Evolutionary conservation across 2,888 invertebrate genomes (phyloP).

Genomic region (Andrena marginata): DNA sequence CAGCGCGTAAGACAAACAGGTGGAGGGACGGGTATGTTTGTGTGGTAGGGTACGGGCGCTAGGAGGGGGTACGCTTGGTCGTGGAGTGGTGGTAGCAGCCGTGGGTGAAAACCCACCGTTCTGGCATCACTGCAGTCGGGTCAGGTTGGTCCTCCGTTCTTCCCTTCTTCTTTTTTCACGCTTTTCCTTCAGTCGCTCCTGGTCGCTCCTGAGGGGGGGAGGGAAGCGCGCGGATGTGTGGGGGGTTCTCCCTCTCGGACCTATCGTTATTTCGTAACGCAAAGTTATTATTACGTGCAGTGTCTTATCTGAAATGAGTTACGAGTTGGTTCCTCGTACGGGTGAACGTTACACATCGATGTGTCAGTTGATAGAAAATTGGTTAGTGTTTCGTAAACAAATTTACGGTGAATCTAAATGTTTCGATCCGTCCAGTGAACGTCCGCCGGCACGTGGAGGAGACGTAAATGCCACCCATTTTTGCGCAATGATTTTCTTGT

Average conservation of each 20-base stretch:
- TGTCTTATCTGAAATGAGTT: conserved; percentile 37
- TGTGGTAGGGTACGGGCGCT: no score
- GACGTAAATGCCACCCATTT: not conserved
- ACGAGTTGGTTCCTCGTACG: conserved; percentile 8
- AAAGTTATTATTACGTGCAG: conserved; percentile 22
- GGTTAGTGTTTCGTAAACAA: conserved; percentile 1
- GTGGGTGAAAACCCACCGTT: no score
- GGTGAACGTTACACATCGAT: not conserved
- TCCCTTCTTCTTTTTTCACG: conserved; percentile 33
- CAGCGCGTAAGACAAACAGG: no score
- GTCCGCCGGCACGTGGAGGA: not conserved
- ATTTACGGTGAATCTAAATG: conserved; percentile 4
- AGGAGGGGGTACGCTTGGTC: no score
- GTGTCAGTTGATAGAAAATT: conserved; percentile 22
- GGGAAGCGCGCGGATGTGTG: not conserved
- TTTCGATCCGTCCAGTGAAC: conserved; percentile 7
- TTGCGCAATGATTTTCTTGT: not conserved
- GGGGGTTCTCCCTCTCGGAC: not conserved
- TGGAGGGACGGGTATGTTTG: no score
- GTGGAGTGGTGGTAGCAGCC: no score
- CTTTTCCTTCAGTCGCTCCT: conserved; percentile 35
- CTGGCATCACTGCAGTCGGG: conserved; percentile 48
- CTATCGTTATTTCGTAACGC: not conserved
- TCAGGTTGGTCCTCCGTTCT: conserved; percentile 59
- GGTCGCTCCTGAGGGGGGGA: not conserved